phyloP scores from a whole-genome alignment of 2,113 vertebrate genomes.

The Azemiops feae region DNA sequence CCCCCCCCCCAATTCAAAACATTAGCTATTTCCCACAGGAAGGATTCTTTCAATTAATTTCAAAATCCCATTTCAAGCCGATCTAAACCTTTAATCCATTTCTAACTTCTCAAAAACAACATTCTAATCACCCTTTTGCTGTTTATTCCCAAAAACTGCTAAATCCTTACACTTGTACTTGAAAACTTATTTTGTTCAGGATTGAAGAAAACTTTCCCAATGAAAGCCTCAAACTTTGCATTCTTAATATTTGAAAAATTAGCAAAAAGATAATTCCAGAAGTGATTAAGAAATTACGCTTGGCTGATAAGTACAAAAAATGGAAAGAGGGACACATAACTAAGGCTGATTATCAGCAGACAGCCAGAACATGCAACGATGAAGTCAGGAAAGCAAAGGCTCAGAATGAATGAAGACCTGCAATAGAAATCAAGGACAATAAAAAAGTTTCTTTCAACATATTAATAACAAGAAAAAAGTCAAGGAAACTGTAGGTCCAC shows the following conservation, averaged over 20 bases:
- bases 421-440: no score
- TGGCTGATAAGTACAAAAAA: not conserved
- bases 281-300: not conserved
- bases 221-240: not conserved
- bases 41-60: not conserved
- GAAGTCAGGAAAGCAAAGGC: no score
- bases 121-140: not conserved
- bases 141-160: not conserved
- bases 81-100: not conserved
- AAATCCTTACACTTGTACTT: not conserved
- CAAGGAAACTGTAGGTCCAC: no score
- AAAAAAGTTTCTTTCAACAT: no score
- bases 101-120: not conserved
- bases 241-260: not conserved
- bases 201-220: not conserved
- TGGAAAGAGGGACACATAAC: no score
- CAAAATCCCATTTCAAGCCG: not conserved
- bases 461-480: no score
- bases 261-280: not conserved
- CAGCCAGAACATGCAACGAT: no score
- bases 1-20: not conserved
- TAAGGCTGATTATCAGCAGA: no score
- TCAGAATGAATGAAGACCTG: no score
- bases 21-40: not conserved
- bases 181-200: not conserved